These are phyloP conservation scores for Melanotaenia nigrans DNA, from an alignment of 2,797 vertebrate genomes.

Conservation along the genomic window DNA sequence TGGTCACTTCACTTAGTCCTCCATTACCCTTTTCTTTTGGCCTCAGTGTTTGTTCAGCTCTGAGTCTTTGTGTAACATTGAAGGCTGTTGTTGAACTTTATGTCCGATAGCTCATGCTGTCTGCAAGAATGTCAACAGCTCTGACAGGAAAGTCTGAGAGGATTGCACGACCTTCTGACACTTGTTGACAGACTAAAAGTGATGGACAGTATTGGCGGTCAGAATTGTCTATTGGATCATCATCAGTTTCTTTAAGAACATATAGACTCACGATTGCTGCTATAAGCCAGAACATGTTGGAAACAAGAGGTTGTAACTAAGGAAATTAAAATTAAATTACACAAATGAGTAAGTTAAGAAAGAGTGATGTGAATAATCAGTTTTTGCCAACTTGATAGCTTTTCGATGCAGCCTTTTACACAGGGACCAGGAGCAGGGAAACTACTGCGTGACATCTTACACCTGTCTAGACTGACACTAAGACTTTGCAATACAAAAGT, in stretches of 20 bases:
- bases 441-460: constrained; percentile 18
- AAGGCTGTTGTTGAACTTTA: constrained; percentile 43
- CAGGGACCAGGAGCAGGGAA: constrained; percentile 11
- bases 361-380: constrained; percentile 49
- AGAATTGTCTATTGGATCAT: constrained; percentile 37
- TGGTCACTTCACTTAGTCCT: constrained; percentile 53
- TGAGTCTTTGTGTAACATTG: constrained; percentile 29
- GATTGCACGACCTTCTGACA: constrained; percentile 59
- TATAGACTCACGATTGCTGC: constrained; percentile 36
- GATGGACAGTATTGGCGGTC: constrained; percentile 61
- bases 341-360: constrained; percentile 67
- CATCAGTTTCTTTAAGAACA: constrained; percentile 33
- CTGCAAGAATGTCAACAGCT: constrained; percentile 37
- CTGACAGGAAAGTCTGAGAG: constrained; percentile 48
- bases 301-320: constrained; percentile 32
- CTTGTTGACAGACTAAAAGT: constrained; percentile 67
- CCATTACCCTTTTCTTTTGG: constrained; percentile 29
- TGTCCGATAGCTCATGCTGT: constrained; percentile 42
- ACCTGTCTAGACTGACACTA: constrained; percentile 35
- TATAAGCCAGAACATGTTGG: constrained; percentile 45
- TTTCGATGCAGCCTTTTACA: constrained; percentile 20
- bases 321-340: neutral
- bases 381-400: constrained; percentile 44
- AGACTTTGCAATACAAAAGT: constrained; percentile 27
- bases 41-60: constrained; percentile 46